phyloP scores from a whole-genome alignment of 2,113 vertebrate genomes.

The Pseudopodoces humilis region DNA sequence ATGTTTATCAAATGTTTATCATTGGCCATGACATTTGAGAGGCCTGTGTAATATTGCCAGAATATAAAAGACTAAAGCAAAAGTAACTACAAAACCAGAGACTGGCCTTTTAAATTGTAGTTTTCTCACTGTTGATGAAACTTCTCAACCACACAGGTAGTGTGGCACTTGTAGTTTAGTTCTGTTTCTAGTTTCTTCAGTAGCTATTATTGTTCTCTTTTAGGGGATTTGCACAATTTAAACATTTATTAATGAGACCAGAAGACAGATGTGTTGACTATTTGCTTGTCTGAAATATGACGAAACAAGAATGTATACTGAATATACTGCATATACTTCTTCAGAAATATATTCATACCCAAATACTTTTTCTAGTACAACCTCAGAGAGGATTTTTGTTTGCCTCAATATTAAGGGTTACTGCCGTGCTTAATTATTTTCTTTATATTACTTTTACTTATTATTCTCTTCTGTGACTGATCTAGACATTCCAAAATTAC shows the following conservation, averaged over 20 bases:
- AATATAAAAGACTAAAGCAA: neutral
- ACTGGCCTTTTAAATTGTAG: neutral
- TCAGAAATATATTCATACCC: neutral
- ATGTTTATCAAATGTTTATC: neutral
- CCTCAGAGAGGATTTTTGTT: neutral
- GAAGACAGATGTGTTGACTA: neutral
- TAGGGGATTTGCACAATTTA: neutral
- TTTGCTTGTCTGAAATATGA: neutral
- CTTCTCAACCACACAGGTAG: neutral
- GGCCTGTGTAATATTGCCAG: neutral
- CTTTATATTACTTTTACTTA: neutral
- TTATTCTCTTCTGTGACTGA: neutral
- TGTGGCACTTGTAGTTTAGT: neutral
- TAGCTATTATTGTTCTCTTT: neutral
- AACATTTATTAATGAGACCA: neutral
- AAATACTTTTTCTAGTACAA: neutral
- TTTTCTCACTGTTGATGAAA: neutral
- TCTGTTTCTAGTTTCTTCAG: neutral
- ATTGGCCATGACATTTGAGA: neutral
- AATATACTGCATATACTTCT: neutral
- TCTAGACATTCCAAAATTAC: neutral
- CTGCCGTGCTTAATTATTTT: neutral
- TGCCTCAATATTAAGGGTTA: neutral
- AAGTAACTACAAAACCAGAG: neutral
- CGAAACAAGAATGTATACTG: neutral